Percentiles rank a stretch among this genome's conserved stretches.
These are phyloP conservation scores for Sebastiscus tertius DNA, from an alignment of 2,797 vertebrate genomes.

Conservation along the genomic window DNA sequence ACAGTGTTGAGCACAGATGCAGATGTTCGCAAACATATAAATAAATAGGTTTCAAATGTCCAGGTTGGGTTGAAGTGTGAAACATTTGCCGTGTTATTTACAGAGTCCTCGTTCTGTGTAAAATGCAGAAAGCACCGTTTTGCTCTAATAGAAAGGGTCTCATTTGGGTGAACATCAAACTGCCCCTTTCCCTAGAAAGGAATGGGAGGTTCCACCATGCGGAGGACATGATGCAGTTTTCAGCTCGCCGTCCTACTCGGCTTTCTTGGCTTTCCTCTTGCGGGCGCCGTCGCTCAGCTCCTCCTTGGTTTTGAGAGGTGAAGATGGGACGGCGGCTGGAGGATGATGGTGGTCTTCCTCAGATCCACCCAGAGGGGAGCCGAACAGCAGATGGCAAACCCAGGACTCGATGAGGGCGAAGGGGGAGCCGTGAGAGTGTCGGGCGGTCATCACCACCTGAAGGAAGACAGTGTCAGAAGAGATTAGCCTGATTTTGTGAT, in stretches of 20 bases:
- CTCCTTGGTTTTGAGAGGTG: slow-evolving; percentile 91
- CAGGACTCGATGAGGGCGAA: slow-evolving; percentile 90
- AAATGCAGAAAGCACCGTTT: slow-evolving; percentile 76
- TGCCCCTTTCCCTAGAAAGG: slow-evolving; percentile 60
- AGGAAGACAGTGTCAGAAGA: neutral
- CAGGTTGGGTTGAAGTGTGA: slow-evolving; percentile 58
- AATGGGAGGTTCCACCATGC: slow-evolving; percentile 64
- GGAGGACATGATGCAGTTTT: slow-evolving; percentile 52
- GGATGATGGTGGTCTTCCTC: slow-evolving; percentile 83
- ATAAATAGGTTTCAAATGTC: slow-evolving; percentile 69
- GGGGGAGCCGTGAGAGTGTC: slow-evolving; percentile 94
- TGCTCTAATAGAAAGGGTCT: slow-evolving; percentile 72
- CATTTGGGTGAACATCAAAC: slow-evolving; percentile 71
- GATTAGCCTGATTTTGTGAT: neutral
- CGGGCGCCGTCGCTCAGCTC: slow-evolving; percentile 93
- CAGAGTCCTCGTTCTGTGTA: slow-evolving; percentile 75
- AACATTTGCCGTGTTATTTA: slow-evolving; percentile 71
- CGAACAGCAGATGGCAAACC: slow-evolving; percentile 91
- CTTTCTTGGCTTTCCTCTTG: slow-evolving; percentile 97
- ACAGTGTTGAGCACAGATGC: slow-evolving; percentile 50
- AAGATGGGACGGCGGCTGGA: slow-evolving; percentile 65
- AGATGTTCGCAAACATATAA: slow-evolving; percentile 63
- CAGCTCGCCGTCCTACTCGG: slow-evolving; percentile 82
- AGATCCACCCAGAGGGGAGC: slow-evolving; percentile 78
- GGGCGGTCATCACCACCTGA: slow-evolving; percentile 94